Base-by-base conservation (phyloP, 2,113 vertebrate species). In the Micronisus gabar region DNA sequence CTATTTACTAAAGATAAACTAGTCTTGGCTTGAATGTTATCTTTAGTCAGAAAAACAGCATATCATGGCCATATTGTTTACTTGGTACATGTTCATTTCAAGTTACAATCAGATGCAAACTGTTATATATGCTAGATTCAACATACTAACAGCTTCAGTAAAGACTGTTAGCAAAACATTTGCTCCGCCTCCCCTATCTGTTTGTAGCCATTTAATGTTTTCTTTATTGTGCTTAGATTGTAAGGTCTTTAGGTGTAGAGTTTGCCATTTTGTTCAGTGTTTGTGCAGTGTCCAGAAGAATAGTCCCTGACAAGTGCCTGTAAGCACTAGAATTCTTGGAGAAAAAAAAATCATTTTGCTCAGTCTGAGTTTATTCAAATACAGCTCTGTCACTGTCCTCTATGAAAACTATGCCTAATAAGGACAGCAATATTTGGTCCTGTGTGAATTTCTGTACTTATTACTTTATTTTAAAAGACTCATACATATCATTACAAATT, bases 261-360 rank as follows among this genome's bases (percentile, higher is more conserved):
- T 78, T 86, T 80, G 92, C 81, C 79, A 68, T 92, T 96, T 96
- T 93, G 78, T 88, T 93, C 52, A 50, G 79, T 56, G 48, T 87
- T 95, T 85, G 87, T 80, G 91, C 78, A 90, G 48, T 68, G 70
- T 82, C 81, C 84, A 76, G 78, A 88, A 81, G 84, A 95, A 90
- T 50, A 58, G 87, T 56, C 62, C 78, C 50, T 90, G 85, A 90
- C 87, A 93, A 95, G 85, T 62, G 58, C 85, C 85, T 81, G 74
- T 82, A 58, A 86, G 87, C 62, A 82, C 62, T 70, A 23, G 34
- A 88, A 94, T 75, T 94, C 63, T 82, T 88, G 67, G 40, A 32
- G 84, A 48, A 34, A 29, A 36, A 38, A n/a, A 70, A 65, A 76
- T 61, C 3, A 21, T 74, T 89, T 91, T 96, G 30, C 41, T 80